Conservation (phyloP, 2,113 vertebrate genomes). For the Diadophis punctatus region DNA sequence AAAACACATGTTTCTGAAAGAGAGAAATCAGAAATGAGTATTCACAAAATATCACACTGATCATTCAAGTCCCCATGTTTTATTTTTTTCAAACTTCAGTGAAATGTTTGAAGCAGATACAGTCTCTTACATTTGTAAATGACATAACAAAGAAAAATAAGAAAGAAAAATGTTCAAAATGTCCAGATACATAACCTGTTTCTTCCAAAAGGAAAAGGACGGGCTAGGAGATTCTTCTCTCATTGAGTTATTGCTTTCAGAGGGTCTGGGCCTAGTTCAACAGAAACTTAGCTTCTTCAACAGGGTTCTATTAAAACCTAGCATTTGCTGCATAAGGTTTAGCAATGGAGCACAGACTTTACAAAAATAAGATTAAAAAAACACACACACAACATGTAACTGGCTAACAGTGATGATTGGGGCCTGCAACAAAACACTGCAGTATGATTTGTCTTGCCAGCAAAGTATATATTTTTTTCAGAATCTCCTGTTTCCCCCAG, state of each 20-base stretch:
- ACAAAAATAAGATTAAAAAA: background rate
- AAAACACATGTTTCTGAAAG: slow-evolving; percentile 96
- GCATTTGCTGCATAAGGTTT: background rate
- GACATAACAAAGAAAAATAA: background rate
- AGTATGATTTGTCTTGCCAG: background rate
- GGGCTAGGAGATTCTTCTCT: background rate
- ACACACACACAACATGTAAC: background rate
- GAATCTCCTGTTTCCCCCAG: background rate
- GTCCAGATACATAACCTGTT: background rate
- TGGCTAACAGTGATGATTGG: background rate
- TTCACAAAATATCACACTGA: slow-evolving; percentile 1
- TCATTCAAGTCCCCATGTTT: slow-evolving; percentile 9
- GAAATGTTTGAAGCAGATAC: background rate
- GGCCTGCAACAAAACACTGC: background rate
- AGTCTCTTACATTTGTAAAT: background rate
- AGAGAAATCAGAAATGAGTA: slow-evolving; percentile 46
- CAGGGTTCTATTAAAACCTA: background rate
- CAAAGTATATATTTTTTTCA: background rate
- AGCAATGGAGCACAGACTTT: background rate
- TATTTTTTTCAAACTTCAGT: background rate
- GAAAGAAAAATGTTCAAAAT: background rate
- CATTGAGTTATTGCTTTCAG: background rate
- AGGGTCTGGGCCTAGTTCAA: background rate
- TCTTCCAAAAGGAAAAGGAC: background rate
- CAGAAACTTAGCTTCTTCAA: background rate